phyloP scores from a whole-genome alignment of 2,797 vertebrate species.

The Taeniopygia guttata region DNA sequence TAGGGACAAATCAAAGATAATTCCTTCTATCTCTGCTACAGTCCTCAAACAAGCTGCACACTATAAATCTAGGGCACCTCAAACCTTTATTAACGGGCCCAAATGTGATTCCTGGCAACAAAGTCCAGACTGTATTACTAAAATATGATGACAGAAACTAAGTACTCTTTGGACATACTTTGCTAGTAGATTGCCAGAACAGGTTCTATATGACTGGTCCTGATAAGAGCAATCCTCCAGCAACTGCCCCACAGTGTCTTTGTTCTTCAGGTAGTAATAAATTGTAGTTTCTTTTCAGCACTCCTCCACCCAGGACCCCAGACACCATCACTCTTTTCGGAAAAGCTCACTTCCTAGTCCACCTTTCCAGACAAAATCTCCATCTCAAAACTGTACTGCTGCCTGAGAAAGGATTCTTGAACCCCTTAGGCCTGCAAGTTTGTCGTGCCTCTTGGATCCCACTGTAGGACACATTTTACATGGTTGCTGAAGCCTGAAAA shows the following conservation, averaged over 20 bases:
- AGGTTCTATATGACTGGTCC: neutral
- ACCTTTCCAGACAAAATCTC: neutral
- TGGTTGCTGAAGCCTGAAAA: neutral
- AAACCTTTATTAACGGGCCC: neutral
- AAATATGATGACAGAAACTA: neutral
- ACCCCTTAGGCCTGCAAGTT: neutral
- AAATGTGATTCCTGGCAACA: neutral
- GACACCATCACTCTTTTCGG: neutral
- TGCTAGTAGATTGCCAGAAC: neutral
- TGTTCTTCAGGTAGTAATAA: neutral
- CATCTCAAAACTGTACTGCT: neutral
- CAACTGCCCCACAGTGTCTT: neutral
- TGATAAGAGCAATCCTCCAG: neutral
- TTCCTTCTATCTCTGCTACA: neutral
- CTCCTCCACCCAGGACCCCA: neutral
- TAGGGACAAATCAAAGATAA: neutral
- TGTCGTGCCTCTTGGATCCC: neutral
- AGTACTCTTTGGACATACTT: neutral
- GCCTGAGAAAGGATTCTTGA: neutral
- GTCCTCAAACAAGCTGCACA: neutral
- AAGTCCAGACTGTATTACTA: neutral
- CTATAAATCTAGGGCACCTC: neutral
- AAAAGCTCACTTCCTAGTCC: neutral
- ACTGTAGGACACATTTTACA: neutral
- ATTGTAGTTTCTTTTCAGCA: neutral